Evolutionary conservation across 2,888 invertebrate genomes (phyloP), one percentile per base, ranked within the genome.

Genomic region (Nomada hirtipes): DNA sequence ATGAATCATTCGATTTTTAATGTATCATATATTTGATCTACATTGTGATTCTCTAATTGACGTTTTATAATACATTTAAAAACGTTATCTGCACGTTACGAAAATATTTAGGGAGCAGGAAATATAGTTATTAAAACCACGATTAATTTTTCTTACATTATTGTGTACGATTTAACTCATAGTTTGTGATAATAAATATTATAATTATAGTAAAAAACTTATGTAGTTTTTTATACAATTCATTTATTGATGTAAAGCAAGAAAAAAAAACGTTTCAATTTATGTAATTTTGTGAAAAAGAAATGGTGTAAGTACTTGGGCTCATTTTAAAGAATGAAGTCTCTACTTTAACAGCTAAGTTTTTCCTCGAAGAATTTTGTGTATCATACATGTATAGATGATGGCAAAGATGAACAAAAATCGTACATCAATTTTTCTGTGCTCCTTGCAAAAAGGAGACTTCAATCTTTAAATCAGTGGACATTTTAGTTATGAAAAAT

Each of bases 181-280:
- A 92, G 92, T 93, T 93, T 93, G 93, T 93, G 93, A 93, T 93
- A 93, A 93, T 93, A 93, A 93, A 93, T 91, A 91, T 90, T 92
- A 91, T 89, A 91, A 92, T 90, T 89, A 87, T 85, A 85, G 76
- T 71, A 77, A 53, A 73, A 71, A 70, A 44, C 26, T 18, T 1
- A 11, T 23, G 47, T 47, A 20, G 23, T 61, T 50, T 60, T n/a
- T 36, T 11, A 36, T 29, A 9, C 47, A 10, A 26, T 36, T 42
- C 15, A 36, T 15, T 13, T 26, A 53, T 29, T 36, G 42, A 26
- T 23, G 1, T 71, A 9, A 23, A 0, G 7, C 23, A 42, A 23
- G 23, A 42, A 42, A 23, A 18, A 68, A 13, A 26, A 36, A 7
- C 36, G 26, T 4, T 36, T 4, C 36, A 9, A 36, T 36, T 36